Evolutionary conservation across 2,888 invertebrate genomes (phyloP), one percentile per base, ranked within the genome.

Genomic region (Pocota personata): DNA sequence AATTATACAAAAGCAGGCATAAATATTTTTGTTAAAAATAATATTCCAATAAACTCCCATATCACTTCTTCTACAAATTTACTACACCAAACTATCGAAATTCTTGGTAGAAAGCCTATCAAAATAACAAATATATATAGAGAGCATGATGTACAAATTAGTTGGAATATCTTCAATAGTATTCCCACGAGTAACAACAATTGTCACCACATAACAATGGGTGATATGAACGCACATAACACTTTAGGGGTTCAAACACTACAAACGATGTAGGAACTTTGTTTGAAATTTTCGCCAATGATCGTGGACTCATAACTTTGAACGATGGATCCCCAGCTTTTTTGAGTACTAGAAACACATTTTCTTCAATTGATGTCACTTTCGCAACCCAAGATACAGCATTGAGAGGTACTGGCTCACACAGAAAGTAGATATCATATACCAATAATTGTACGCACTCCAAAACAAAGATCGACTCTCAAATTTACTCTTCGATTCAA

Each of bases 291-390:
- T 43, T 62, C n/a, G n/a, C n/a, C n/a, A n/a, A n/a, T n/a, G n/a
- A n/a, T n/a, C n/a, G n/a, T n/a, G n/a, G n/a, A n/a, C n/a, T n/a
- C n/a, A n/a, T n/a, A n/a, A n/a, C n/a, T n/a, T n/a, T n/a, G n/a
- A n/a, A n/a, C n/a, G n/a, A 50, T 50, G 50, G 60, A 8, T 73
- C 60, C 24, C 60, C 76, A 16, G 58, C 57, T 35, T 35, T 57
- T 66, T 57, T 57, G 4, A 19, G 32, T 32, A 64, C 66, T 30
- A 50, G 46, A 32, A 50, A 64, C 27, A 64, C 67, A 12, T 24
- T 67, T 37, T 14, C 52, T n/a, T 35, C 66, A 35, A 43, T 43
- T 37, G 62, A 66, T 66, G 32, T 66, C 7, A 35, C 66, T 21
- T 35, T 66, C 24, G 24, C 60, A 60, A 14, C 60, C 2, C 24